Base-by-base conservation (phyloP, 2,797 vertebrate species). In the Acrossocheilus fasciatus region DNA sequence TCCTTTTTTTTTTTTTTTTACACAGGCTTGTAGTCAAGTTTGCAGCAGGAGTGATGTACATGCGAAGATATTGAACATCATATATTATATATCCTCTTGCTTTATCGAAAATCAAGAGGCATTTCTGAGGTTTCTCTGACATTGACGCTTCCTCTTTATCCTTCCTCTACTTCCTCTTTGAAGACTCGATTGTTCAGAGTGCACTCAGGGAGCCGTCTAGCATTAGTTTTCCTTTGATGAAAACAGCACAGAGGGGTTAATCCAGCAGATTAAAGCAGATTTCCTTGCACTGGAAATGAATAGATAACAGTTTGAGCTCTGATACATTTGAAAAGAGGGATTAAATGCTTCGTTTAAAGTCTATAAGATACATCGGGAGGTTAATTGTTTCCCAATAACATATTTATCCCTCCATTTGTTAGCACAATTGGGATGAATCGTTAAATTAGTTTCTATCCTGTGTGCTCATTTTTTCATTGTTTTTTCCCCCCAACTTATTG, bases 211-310 rank as follows among this genome's bases (percentile, higher is more conserved):
- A 84, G 87, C 66, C 81, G 59, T 82, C 78, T 83, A 54, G 83
- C 79, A 20, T 87, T 80, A 43, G 73, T 68, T 80, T 85, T 90
- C 77, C 69, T 36, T 88, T 88, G 89, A 93, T 92, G 91, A 93
- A 62, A 90, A 91, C 88, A 90, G 87, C 91, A 87, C 89, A 83
- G 85, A 83, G 85, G 92, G 91, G 92, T 94, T 95, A 94, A 94
- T 94, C 94, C 92, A 82, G 88, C 89, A 93, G 93, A 94, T 95
- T 94, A 94, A 92, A 92, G 89, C 91, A 93, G 93, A 94, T 93
- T 94, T 92, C 90, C 91, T 91, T 88, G 89, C 92, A 81, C 86
- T 62, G 88, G 69, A 90, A 92, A 91, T 43, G 87, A 86, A 87
- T 90, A 92, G 91, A 91, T 90, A 86, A 86, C 68, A 86, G 87